Base-by-base conservation (phyloP, 2,888 invertebrate genomes). In the Melikaiella ostensackeni region DNA sequence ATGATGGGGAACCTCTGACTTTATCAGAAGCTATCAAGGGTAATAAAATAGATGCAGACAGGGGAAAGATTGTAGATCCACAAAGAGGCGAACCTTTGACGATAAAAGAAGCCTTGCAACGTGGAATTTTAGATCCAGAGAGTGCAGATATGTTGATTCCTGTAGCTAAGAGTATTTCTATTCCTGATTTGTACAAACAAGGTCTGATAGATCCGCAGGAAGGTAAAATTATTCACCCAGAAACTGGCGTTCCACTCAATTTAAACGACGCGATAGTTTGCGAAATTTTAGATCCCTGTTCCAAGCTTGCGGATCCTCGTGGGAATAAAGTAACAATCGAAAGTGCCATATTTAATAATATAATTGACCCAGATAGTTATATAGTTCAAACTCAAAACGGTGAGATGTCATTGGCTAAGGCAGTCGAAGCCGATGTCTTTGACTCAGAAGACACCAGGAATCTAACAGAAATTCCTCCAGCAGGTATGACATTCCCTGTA, bases 211-310 rank as follows among this genome's bases (percentile, higher is more conserved):
- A 97, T 89, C 94, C 94, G 6, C 91, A 92, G 42, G 94, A 94
- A 19, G 94, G 95, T 81, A 96, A 95, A 92, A 95, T 97, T 79
- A 94, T 98, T 83, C 98, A 98, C 91, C 97, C 98, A 2, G 97
- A 97, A 92, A 96, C 96, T 30, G 98, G 98, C 2, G 94, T 93
- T 83, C 94, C 95, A 80, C 92, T 98, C 75, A 95, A 95, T 77
- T 92, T 98, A 80, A 93, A 95, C 84, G 96, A 98, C 93, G 97
- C 98, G 35, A 96, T 98, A 74, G 94, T 96, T 85, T 97, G 96
- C 90, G 98, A 98, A 87, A 95, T 98, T 84, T 94, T 98, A 74
- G 97, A 98, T 92, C 95, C 97, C 0, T 92, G 95, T 75, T 96
- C 97, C 16, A 93, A 93, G 75, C 92, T 98, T 75, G 92, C 92